Percentiles rank a stretch among this genome's conserved stretches.
These are phyloP conservation scores for Tetragonula clypearis DNA, from an alignment of 1,140 invertebrate genomes.

Conservation along the genomic window DNA sequence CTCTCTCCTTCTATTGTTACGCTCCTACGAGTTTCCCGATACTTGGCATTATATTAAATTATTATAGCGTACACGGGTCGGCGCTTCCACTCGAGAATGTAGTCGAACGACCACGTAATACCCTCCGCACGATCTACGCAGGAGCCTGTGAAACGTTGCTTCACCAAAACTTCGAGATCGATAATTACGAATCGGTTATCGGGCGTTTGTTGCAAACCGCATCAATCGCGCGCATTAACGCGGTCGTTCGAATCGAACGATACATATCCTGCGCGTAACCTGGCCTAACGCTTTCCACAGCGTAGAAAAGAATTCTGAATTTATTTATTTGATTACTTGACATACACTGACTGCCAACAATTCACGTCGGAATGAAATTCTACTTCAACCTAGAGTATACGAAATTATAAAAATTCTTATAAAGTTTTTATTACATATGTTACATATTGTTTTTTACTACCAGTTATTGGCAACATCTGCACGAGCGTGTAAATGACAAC, in stretches of 20 bases:
- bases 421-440: no score
- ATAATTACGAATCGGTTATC: constrained; percentile 56
- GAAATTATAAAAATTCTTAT: no score
- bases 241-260: background rate
- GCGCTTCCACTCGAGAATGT: constrained; percentile 14
- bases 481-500: no score
- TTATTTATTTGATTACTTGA: no score
- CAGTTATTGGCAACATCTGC: no score
- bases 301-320: no score
- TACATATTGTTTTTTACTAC: no score
- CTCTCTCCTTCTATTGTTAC: constrained; percentile 66
- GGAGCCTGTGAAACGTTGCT: constrained; percentile 47
- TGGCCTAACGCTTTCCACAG: no score
- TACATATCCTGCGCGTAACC: no score
- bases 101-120: constrained; percentile 38
- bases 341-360: no score
- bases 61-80: constrained; percentile 64
- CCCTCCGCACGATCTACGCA: constrained; percentile 47
- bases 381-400: no score
- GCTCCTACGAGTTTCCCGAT: constrained; percentile 69
- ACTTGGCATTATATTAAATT: constrained; percentile 73
- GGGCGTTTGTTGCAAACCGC: constrained; percentile 27
- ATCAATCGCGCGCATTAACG: constrained; percentile 32
- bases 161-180: constrained; percentile 51
- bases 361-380: no score